Evolutionary conservation across 2,888 invertebrate genomes (phyloP).

Genomic region (Buathra laborator): DNA sequence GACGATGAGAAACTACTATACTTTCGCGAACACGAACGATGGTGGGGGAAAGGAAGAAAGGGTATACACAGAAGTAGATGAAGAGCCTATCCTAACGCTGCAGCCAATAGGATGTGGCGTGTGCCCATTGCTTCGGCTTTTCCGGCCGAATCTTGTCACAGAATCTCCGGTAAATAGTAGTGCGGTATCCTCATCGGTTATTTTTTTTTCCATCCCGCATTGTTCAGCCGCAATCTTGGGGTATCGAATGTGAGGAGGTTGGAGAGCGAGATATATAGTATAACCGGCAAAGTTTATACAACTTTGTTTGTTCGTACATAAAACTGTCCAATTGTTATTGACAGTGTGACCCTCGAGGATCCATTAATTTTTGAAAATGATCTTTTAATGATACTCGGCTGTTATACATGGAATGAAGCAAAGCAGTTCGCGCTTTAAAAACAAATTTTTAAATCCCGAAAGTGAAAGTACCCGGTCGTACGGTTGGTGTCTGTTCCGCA

Average conservation of each 20-base stretch:
- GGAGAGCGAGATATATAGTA: conserved; percentile 22
- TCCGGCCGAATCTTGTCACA: conserved; percentile 51
- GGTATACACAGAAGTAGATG: conserved; percentile 11
- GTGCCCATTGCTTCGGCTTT: conserved; percentile 5
- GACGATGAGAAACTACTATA: conserved; percentile 12
- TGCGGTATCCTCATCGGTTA: conserved; percentile 71
- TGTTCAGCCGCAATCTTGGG: conserved; percentile 50
- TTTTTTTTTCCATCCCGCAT: conserved; percentile 50
- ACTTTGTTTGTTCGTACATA: conserved; percentile 72
- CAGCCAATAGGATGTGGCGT: conserved; percentile 1
- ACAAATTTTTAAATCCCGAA: conserved; percentile 34
- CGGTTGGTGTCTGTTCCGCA: conserved; percentile 36
- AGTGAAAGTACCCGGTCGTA: conserved; percentile 57
- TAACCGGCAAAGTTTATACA: conserved; percentile 66
- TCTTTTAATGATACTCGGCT: conserved; percentile 14
- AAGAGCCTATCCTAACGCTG: conserved; percentile 2
- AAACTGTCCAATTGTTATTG: conserved; percentile 76
- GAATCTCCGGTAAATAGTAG: conserved; percentile 70
- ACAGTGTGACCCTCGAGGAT: conserved; percentile 42
- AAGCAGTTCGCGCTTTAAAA: conserved; percentile 20
- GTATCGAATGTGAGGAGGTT: conserved; percentile 39
- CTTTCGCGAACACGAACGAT: not conserved
- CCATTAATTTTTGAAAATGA: conserved; percentile 17
- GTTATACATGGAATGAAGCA: no score
- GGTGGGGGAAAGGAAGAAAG: not conserved